Conservation (phyloP, 2,888 invertebrate species). For the Acrobasis consociella region DNA sequence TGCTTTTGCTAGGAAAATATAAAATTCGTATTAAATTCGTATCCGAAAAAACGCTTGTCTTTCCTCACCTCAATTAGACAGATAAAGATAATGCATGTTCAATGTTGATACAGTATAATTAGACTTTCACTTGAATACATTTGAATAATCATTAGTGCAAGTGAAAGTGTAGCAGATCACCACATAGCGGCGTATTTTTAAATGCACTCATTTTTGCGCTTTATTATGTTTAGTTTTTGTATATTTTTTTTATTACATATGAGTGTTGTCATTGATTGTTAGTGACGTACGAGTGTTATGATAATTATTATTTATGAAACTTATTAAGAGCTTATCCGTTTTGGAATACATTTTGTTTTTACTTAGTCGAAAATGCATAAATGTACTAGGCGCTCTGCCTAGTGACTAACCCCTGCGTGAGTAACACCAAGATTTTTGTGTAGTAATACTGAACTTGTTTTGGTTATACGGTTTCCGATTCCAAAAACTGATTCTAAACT, state of each 20-base stretch:
- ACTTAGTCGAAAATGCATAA: too few species aligned
- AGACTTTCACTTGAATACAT: conserved; percentile 25
- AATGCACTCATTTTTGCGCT: not conserved
- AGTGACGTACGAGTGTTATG: too few species aligned
- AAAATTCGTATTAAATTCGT: not conserved
- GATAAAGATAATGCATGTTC: conserved; percentile 7
- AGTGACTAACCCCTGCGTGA: too few species aligned
- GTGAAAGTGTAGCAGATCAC: conserved; percentile 22
- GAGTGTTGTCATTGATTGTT: too few species aligned
- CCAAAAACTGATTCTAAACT: too few species aligned
- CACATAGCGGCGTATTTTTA: conserved; percentile 9
- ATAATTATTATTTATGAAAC: too few species aligned
- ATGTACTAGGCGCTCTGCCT: too few species aligned
- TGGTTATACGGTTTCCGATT: too few species aligned
- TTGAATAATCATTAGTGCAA: conserved; percentile 18
- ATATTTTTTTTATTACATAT: not conserved
- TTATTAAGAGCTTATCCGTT: too few species aligned
- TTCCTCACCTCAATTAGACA: not conserved
- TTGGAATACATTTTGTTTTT: too few species aligned
- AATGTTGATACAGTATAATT: conserved; percentile 6
- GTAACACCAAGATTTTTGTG: too few species aligned
- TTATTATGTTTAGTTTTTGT: not conserved
- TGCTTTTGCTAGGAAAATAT: not conserved
- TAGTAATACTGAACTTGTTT: too few species aligned
- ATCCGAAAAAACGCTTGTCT: not conserved